A percentile compares a stretch with the other conserved stretches of the same genome.
Conservation (phyloP, 2,888 invertebrate species). For the Dynastes grantii region DNA sequence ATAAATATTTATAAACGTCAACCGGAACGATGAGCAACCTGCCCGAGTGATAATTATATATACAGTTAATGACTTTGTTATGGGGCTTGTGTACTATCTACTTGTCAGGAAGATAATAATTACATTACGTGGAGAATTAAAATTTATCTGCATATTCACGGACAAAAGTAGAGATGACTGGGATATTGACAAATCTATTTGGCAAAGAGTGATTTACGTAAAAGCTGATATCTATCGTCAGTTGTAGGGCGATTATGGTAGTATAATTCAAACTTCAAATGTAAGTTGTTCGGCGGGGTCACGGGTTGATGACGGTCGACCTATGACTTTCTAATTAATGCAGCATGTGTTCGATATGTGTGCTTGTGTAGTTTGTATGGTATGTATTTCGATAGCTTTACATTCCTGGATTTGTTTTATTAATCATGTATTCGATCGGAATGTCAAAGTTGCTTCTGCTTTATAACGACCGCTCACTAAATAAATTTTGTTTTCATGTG, state of each 20-base stretch:
- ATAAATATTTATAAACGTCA: constrained; percentile 40
- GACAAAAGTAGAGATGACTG: neutral
- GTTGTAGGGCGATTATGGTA: constrained; percentile 17
- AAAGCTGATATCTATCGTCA: constrained; percentile 23
- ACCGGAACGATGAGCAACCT: constrained; percentile 29
- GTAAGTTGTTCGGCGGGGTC: constrained; percentile 41
- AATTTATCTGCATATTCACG: constrained; percentile 10
- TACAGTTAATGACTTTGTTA: constrained; percentile 27
- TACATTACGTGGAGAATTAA: constrained; percentile 26
- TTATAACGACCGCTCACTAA: no score
- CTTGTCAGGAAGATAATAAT: constrained; percentile 25
- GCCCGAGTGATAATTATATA: constrained; percentile 35
- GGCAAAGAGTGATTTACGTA: neutral
- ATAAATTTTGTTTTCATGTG: no score
- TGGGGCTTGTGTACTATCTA: constrained; percentile 6
- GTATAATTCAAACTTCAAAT: constrained; percentile 30
- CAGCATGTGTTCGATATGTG: constrained; percentile 25
- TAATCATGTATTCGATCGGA: constrained; percentile 1
- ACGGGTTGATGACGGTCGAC: constrained; percentile 40
- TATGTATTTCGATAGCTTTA: neutral
- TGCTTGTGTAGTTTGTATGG: constrained; percentile 12
- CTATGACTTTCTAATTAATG: constrained; percentile 49
- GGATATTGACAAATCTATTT: no score
- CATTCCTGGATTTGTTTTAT: constrained; percentile 19
- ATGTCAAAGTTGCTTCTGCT: no score